Evolutionary conservation across 2,888 invertebrate genomes (phyloP).

Genomic region (Drosophila atroscutellata): DNA sequence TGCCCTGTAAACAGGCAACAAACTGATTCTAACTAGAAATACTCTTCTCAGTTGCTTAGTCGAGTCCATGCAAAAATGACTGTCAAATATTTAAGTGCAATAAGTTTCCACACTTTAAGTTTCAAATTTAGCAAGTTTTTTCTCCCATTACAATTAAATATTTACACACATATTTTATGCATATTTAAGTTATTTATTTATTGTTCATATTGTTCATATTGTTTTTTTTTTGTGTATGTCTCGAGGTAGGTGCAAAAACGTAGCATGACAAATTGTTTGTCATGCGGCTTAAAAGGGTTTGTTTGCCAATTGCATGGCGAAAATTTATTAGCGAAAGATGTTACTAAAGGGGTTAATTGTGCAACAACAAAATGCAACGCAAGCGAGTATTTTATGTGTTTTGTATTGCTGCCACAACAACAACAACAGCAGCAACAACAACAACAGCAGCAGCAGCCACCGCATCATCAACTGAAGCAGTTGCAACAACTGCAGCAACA

Average conservation of each 20-base stretch:
- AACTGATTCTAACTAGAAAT: background rate
- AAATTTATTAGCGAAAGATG: constrained; percentile 65
- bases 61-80: background rate
- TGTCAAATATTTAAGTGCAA: background rate
- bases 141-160: background rate
- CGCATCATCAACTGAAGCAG: constrained; percentile 39
- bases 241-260: constrained; percentile 19
- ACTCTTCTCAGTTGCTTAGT: background rate
- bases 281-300: constrained; percentile 51
- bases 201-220: background rate
- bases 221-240: too few species aligned
- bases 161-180: background rate
- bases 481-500: constrained; percentile 23
- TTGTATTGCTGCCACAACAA: constrained; percentile 50
- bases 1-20: constrained; percentile 1
- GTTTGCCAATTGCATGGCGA: constrained; percentile 25
- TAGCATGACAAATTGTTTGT: constrained; percentile 52
- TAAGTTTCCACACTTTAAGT: background rate
- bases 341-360: constrained; percentile 72
- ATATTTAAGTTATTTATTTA: background rate
- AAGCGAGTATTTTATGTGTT: constrained; percentile 50
- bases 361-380: constrained; percentile 70
- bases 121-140: too few species aligned
- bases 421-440: constrained; percentile 33
- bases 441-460: constrained; percentile 34